phyloP scores from a whole-genome alignment of 2,888 invertebrate genomes.

The Augiades crinisus region DNA sequence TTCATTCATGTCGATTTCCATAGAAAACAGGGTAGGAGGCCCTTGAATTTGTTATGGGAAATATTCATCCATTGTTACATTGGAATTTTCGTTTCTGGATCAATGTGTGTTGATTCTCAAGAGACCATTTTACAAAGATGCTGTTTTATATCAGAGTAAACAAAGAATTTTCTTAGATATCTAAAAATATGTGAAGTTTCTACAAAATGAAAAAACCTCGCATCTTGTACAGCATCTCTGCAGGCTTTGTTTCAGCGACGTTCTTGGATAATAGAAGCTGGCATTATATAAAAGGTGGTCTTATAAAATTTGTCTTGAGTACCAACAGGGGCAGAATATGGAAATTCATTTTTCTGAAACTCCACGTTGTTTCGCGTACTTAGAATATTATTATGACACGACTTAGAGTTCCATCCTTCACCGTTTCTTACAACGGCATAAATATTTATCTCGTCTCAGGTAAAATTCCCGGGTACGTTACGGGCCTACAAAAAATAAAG shows the following conservation, averaged over 20 bases:
- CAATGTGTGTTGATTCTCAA: background rate
- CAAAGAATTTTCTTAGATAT: background rate
- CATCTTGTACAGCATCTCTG: background rate
- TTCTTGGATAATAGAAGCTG: constrained; percentile 1
- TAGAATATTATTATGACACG: constrained; percentile 5
- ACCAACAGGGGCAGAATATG: constrained; percentile 5
- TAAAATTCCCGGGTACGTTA: constrained; percentile 35
- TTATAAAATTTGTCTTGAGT: constrained; percentile 11
- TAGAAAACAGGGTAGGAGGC: constrained; percentile 55
- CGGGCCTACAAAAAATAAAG: constrained; percentile 33
- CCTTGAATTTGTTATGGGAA: constrained; percentile 55
- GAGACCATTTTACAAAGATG: background rate
- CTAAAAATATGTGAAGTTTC: background rate
- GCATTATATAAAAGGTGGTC: constrained; percentile 7
- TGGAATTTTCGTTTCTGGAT: background rate
- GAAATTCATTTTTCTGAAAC: constrained; percentile 15
- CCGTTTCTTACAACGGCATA: constrained; percentile 7
- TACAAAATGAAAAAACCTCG: background rate
- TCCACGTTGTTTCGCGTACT: background rate
- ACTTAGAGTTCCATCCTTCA: constrained; percentile 11
- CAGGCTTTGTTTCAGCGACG: constrained; percentile 3
- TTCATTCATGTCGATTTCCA: constrained; percentile 64
- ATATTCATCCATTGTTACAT: background rate
- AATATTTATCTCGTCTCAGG: constrained; percentile 36
- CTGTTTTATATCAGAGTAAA: background rate